phyloP scores from a whole-genome alignment of 2,113 vertebrate genomes.

The Rhizomys pruinosus region DNA sequence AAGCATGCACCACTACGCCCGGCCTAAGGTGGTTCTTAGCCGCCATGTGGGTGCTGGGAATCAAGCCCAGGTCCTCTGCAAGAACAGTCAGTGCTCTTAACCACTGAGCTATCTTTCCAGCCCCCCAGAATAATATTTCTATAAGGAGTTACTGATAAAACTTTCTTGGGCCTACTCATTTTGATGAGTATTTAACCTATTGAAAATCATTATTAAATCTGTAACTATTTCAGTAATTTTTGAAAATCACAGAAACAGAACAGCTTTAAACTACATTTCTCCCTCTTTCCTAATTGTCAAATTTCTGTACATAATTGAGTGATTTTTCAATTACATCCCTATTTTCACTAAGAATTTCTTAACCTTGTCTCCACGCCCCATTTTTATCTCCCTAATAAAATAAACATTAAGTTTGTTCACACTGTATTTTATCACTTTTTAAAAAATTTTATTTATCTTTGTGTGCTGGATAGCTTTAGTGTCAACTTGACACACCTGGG shows the following conservation, averaged over 20 bases:
- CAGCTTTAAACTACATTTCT: not conserved
- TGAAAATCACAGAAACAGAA: not conserved
- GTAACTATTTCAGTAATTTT: not conserved
- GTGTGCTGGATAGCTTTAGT: no score
- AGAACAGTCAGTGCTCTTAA: no score
- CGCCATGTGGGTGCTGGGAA: no score
- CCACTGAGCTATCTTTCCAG: no score
- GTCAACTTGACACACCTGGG: no score
- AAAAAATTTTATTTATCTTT: no score
- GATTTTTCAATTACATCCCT: not conserved
- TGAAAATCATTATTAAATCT: not conserved
- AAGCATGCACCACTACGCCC: no score
- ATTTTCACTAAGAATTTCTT: not conserved
- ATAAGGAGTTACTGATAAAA: not conserved
- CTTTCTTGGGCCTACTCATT: constrained; percentile 30
- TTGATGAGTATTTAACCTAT: no score
- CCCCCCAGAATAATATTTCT: no score
- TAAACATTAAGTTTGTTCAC: not conserved
- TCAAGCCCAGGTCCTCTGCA: no score
- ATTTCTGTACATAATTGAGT: not conserved
- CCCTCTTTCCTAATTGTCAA: not conserved
- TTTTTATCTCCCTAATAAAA: not conserved
- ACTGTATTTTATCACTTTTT: no score
- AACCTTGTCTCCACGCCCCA: not conserved
- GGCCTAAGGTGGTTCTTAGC: no score